Evolutionary conservation across 1,140 invertebrate species (phyloP), one percentile per base, ranked within the genome.

Genomic region (Penaeus vannamei): DNA sequence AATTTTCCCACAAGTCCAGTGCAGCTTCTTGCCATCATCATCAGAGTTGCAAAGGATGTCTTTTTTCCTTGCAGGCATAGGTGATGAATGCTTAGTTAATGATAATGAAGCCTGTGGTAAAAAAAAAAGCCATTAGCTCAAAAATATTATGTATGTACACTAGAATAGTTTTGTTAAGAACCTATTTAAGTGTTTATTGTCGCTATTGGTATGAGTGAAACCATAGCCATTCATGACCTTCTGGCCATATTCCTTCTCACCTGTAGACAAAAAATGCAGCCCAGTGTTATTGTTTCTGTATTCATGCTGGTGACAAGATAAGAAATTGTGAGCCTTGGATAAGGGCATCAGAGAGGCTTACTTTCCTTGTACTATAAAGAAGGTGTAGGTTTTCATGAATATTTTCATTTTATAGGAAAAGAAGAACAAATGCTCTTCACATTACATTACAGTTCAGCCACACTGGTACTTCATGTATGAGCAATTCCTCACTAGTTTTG

Each of bases 161-260:
- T 88, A 88, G 87, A 88, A n/a, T 88, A 88, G 87, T 88, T 88
- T 88, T 88, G 87, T 88, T 88, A 88, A 88, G 32, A 81, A 84
- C 83, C 83, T 84, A 66, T 84, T 84, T 84, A 64, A 84, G 83
- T 84, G 83, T 84, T 84, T 19, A 84, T 84, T 84, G 83, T 84
- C 83, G 83, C 83, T 84, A 84, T 84, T 66, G 83, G 83, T 84
- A 84, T 69, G 83, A 64, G 69, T 84, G 83, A 84, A 84, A 66
- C 32, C 64, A 64, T 84, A 84, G 83, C 83, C 64, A 66, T 84
- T 60, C 64, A 84, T 84, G 69, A 66, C 83, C 83, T 69, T 84
- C 61, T 42, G 82, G 61, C 82, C 83, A 84, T 84, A 84, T 84
- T 84, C 83, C 83, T 84, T 84, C 83, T 84, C 83, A 84, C 83